Percentiles rank a stretch among this genome's conserved stretches.
These are phyloP conservation scores for Villa cingulata DNA, from an alignment of 2,888 invertebrate genomes.

Conservation along the genomic window DNA sequence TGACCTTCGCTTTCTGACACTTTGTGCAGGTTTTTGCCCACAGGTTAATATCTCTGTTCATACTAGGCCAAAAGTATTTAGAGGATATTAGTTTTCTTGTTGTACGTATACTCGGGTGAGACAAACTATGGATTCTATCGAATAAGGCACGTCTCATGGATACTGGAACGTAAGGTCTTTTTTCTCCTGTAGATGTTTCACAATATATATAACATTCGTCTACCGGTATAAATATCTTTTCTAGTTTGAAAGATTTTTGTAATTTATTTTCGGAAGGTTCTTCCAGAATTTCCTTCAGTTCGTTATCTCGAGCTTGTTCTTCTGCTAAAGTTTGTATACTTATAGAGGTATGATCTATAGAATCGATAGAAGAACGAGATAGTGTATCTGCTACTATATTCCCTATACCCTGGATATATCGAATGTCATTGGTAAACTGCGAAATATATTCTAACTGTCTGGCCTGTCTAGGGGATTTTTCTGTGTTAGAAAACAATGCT, in stretches of 20 bases:
- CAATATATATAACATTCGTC: not conserved
- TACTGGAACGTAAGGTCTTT: not conserved
- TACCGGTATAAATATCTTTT: not conserved
- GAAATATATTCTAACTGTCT: too few relatives aligned
- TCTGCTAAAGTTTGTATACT: too few relatives aligned
- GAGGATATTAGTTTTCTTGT: not conserved
- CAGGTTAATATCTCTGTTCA: not conserved
- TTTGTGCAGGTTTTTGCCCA: not conserved
- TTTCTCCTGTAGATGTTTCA: not conserved
- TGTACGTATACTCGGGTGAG: not conserved
- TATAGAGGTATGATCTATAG: too few relatives aligned
- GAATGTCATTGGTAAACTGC: not conserved
- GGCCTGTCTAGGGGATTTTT: too few relatives aligned
- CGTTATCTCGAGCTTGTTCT: too few relatives aligned
- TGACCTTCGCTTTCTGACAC: not conserved
- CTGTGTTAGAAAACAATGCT: too few relatives aligned
- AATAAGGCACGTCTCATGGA: not conserved
- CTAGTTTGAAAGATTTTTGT: not conserved
- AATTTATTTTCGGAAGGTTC: not conserved
- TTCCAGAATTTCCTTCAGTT: too few relatives aligned
- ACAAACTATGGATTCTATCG: not conserved
- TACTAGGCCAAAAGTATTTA: not conserved
- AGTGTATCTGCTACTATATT: not conserved
- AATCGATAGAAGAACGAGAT: not conserved
- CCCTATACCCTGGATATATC: not conserved